Conservation (phyloP, 2,797 vertebrate genomes). For the Hoplostethus mediterraneus region DNA sequence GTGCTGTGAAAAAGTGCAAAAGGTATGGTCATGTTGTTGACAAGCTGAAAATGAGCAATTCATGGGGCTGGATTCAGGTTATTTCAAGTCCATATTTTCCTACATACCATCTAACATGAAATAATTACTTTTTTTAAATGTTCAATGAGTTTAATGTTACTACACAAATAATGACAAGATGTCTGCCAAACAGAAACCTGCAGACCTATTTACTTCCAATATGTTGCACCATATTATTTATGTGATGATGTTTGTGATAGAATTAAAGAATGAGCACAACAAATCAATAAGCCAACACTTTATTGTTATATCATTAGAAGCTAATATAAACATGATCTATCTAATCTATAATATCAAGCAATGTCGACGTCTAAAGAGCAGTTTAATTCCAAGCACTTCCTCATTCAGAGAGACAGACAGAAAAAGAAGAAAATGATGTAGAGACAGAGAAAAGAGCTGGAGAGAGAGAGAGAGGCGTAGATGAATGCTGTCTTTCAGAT, state of each 20-base stretch:
- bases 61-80: too few species aligned
- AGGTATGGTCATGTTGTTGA: neutral
- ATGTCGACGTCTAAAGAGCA: too few species aligned
- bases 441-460: neutral
- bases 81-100: too few species aligned
- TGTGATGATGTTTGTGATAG: neutral
- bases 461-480: constrained; percentile 5
- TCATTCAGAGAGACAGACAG: neutral
- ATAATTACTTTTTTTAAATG: too few species aligned
- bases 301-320: neutral
- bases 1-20: neutral
- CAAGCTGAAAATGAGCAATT: constrained; percentile 2
- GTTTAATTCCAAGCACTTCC: neutral
- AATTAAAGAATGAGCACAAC: constrained; percentile 1
- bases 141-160: too few species aligned
- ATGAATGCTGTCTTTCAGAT: constrained; percentile 47
- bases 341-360: neutral
- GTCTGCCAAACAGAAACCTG: too few species aligned
- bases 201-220: too few species aligned
- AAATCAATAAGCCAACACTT: neutral
- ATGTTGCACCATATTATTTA: too few species aligned
- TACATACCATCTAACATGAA: too few species aligned
- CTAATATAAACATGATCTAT: neutral
- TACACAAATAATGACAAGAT: too few species aligned
- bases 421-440: too few species aligned